Evolutionary conservation across 1,140 invertebrate species (phyloP).

Genomic region (Mercenaria mercenaria): DNA sequence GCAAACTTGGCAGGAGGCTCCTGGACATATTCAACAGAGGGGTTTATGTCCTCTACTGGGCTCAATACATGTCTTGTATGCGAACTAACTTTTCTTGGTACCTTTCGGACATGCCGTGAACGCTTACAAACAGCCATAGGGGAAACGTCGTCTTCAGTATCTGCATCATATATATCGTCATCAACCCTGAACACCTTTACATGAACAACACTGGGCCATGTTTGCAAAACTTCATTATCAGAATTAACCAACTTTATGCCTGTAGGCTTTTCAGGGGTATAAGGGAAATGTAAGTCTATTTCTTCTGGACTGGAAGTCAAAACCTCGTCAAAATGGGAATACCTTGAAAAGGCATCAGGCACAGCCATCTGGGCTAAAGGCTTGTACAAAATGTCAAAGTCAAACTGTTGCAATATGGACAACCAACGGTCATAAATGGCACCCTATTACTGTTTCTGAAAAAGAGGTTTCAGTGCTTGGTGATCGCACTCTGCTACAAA

Average conservation of each 20-base stretch:
- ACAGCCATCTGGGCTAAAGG: constrained; percentile 55
- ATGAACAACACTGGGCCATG: too few relatives aligned
- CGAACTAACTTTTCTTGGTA: too few relatives aligned
- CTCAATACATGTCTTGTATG: too few relatives aligned
- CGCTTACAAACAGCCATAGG: neutral
- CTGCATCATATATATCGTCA: neutral
- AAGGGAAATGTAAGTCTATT: constrained; percentile 58
- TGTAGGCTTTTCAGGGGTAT: constrained; percentile 42
- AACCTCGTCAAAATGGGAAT: neutral
- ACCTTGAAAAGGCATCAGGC: constrained; percentile 47
- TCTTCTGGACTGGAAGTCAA: constrained; percentile 59
- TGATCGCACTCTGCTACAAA: constrained; percentile 69
- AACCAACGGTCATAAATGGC: constrained; percentile 69
- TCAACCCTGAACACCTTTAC: neutral
- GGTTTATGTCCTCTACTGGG: too few relatives aligned
- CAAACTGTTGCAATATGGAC: constrained; percentile 62
- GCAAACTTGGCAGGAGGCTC: too few relatives aligned
- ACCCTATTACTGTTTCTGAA: constrained; percentile 55
- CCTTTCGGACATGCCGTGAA: too few relatives aligned
- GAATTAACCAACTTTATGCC: neutral
- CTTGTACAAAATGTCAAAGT: constrained; percentile 64
- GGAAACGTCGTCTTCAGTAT: neutral
- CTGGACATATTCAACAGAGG: too few relatives aligned
- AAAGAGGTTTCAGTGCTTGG: constrained; percentile 59
- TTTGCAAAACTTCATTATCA: neutral